A percentile compares a stretch with the other conserved stretches of the same genome.
phyloP scores from a whole-genome alignment of 2,888 invertebrate species.

The Therioaphis trifolii region DNA sequence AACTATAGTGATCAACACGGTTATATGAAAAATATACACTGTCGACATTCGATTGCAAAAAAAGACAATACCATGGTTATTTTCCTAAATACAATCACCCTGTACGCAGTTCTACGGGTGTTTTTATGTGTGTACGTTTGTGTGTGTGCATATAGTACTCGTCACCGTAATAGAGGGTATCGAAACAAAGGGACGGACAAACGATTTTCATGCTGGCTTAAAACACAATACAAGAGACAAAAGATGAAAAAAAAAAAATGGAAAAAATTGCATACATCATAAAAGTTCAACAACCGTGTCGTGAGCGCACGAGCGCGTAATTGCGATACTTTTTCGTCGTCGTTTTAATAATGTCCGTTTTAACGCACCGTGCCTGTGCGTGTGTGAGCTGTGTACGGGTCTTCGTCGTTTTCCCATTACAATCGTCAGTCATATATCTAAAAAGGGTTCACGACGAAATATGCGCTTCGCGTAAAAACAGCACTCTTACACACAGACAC shows the following conservation, averaged over 20 bases:
- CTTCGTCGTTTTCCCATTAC: no score
- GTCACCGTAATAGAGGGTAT: neutral
- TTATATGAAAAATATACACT: no score
- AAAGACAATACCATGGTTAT: no score
- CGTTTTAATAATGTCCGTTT: neutral
- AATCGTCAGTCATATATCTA: no score
- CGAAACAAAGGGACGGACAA: neutral
- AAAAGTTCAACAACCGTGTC: conserved; percentile 26
- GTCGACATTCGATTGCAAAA: no score
- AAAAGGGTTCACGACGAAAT: no score
- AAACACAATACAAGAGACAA: neutral
- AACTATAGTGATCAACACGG: no score
- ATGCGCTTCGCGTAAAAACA: no score
- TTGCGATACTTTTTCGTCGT: neutral
- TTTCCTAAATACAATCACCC: no score
- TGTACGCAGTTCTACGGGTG: no score
- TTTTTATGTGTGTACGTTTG: neutral
- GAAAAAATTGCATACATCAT: conserved; percentile 14
- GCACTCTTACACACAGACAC: no score
- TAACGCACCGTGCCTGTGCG: neutral
- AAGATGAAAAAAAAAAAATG: neutral
- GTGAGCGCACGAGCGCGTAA: no score
- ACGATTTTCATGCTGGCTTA: neutral
- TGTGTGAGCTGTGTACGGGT: neutral
- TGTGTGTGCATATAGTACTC: neutral